phyloP scores from a whole-genome alignment of 2,797 vertebrate genomes.

The Anguilla marmorata region DNA sequence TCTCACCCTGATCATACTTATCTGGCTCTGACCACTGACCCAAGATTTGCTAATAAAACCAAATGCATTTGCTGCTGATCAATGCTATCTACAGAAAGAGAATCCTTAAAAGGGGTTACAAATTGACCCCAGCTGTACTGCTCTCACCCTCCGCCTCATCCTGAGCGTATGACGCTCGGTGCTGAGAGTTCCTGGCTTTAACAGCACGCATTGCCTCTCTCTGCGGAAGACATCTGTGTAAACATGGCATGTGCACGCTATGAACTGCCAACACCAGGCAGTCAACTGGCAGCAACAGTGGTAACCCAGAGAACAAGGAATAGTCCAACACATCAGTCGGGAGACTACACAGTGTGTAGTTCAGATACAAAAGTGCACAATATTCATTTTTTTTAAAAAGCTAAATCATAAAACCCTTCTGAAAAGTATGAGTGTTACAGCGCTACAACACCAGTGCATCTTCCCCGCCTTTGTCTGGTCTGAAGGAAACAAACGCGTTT shows the following conservation, averaged over 20 bases:
- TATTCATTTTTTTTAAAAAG: not conserved
- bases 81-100: not conserved
- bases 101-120: not conserved
- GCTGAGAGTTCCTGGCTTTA: not conserved
- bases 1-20: not conserved
- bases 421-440: not conserved
- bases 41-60: not conserved
- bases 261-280: not conserved
- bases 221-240: not conserved
- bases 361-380: not conserved
- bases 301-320: not conserved
- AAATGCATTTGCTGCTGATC: not conserved
- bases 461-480: not conserved
- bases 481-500: not conserved
- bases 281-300: not conserved
- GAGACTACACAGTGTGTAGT: not conserved
- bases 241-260: not conserved
- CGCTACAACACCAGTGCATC: not conserved
- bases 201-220: not conserved
- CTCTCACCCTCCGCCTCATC: not conserved
- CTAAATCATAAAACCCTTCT: not conserved
- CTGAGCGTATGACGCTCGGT: not conserved
- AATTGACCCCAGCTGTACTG: not conserved
- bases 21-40: not conserved
- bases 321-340: not conserved